These are phyloP conservation scores for Oconnorella tubifera DNA, from an alignment of 2,888 invertebrate species.

Conservation along the genomic window DNA sequence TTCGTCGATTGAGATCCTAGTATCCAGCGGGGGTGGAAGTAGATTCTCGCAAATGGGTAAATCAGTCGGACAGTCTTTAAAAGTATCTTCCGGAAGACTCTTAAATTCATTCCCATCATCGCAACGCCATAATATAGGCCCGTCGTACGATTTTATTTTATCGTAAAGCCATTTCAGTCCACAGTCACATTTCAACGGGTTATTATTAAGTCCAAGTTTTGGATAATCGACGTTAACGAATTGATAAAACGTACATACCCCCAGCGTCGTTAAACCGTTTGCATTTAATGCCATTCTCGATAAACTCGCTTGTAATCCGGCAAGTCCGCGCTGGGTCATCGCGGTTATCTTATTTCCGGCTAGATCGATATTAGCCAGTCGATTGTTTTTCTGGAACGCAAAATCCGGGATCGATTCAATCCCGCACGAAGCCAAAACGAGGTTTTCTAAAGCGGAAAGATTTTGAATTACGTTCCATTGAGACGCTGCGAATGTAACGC, in stretches of 20 bases:
- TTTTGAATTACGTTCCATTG: slow-evolving; percentile 3
- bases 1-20: neutral
- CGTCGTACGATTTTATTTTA: neutral
- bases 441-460: slow-evolving; percentile 3
- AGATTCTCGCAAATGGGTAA: neutral
- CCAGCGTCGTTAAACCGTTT: slow-evolving; percentile 11
- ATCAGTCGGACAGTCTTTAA: neutral
- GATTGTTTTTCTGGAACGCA: neutral
- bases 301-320: slow-evolving; percentile 14
- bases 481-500: neutral
- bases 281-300: neutral
- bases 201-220: slow-evolving; percentile 16
- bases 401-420: slow-evolving; percentile 10
- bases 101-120: neutral
- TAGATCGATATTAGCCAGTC: slow-evolving; percentile 12
- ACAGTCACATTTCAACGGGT: slow-evolving; percentile 23
- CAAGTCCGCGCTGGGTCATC: neutral
- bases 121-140: slow-evolving; percentile 7
- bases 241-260: slow-evolving; percentile 11
- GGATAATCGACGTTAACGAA: slow-evolving; percentile 8
- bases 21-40: neutral
- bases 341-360: slow-evolving; percentile 6
- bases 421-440: slow-evolving; percentile 8
- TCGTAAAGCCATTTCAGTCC: slow-evolving; percentile 15
- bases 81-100: slow-evolving; percentile 1